Evolutionary conservation across 1,140 invertebrate species (phyloP).

Genomic region (Potamilus streckersoni): DNA sequence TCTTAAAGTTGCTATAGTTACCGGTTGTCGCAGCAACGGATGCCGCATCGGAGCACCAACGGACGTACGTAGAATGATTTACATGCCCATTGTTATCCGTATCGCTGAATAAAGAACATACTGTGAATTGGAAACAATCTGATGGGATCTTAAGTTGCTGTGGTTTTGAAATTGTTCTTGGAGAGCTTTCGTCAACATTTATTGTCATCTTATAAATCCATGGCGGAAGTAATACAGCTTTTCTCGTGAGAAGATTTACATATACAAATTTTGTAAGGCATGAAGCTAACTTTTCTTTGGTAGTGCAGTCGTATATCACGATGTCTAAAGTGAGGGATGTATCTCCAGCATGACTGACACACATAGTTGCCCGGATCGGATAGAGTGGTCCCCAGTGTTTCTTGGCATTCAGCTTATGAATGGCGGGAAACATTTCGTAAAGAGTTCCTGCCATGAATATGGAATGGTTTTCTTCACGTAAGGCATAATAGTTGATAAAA

Average conservation of each 20-base stretch:
- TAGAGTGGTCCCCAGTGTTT: neutral
- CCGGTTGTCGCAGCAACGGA: slow-evolving; percentile 7
- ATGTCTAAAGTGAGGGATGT: neutral
- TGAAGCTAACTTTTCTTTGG: slow-evolving; percentile 1
- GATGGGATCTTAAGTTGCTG: slow-evolving; percentile 9
- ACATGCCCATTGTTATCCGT: slow-evolving; percentile 27
- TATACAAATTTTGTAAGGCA: neutral
- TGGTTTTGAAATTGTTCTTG: neutral
- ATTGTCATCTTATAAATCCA: neutral
- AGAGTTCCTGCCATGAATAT: neutral
- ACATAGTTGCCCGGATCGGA: neutral
- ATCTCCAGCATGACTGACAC: slow-evolving; percentile 7
- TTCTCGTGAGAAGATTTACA: slow-evolving; percentile 3
- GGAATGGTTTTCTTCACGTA: neutral
- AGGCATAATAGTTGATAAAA: neutral
- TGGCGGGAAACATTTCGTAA: neutral
- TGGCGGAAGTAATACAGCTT: neutral
- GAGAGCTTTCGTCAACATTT: neutral
- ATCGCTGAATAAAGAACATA: slow-evolving; percentile 27
- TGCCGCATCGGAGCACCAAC: slow-evolving; percentile 24
- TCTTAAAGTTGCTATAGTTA: slow-evolving; percentile 9
- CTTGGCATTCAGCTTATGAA: too few species aligned
- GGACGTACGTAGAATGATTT: slow-evolving; percentile 27
- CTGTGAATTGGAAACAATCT: slow-evolving; percentile 1
- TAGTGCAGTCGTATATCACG: neutral